Evolutionary conservation across 2,113 vertebrate genomes (phyloP).

Genomic region (Calypte anna): DNA sequence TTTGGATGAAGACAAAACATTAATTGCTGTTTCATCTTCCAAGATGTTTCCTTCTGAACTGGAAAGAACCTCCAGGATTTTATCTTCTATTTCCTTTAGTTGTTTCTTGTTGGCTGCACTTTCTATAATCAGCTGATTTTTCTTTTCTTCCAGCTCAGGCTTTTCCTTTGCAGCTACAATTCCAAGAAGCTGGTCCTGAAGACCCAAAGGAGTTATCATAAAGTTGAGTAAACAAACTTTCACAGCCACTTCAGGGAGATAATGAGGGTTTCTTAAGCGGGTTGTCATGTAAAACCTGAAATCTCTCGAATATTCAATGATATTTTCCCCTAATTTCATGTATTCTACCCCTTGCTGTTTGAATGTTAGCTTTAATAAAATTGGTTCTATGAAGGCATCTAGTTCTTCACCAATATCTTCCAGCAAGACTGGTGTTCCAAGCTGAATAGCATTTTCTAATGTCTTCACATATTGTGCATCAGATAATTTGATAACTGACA

Average conservation of each 20-base stretch:
- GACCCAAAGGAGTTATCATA: slow-evolving; percentile 92
- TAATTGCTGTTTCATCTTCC: slow-evolving; percentile 90
- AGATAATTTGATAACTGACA: slow-evolving; percentile 88
- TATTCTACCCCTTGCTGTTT: slow-evolving; percentile 91
- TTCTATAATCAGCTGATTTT: slow-evolving; percentile 90
- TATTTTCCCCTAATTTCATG: slow-evolving; percentile 91
- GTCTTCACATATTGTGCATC: slow-evolving; percentile 85
- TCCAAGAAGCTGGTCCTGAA: slow-evolving; percentile 93
- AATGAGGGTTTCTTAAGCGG: slow-evolving; percentile 91
- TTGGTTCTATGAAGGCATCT: slow-evolving; percentile 88
- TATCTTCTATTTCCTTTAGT: slow-evolving; percentile 92
- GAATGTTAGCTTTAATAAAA: slow-evolving; percentile 91
- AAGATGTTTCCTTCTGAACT: slow-evolving; percentile 90
- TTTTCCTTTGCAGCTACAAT: slow-evolving; percentile 92
- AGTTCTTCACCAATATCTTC: slow-evolving; percentile 91
- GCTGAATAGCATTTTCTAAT: slow-evolving; percentile 88
- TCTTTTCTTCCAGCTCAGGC: slow-evolving; percentile 91
- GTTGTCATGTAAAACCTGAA: slow-evolving; percentile 94
- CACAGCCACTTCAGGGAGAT: slow-evolving; percentile 90
- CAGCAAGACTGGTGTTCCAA: slow-evolving; percentile 88
- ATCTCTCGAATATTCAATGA: slow-evolving; percentile 87
- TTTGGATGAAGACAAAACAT: slow-evolving; percentile 90
- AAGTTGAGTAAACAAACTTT: slow-evolving; percentile 96
- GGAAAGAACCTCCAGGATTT: slow-evolving; percentile 89
- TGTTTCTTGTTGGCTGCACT: slow-evolving; percentile 89